Conservation (phyloP, 2,888 invertebrate genomes). For the Diachrysia chrysitis region DNA sequence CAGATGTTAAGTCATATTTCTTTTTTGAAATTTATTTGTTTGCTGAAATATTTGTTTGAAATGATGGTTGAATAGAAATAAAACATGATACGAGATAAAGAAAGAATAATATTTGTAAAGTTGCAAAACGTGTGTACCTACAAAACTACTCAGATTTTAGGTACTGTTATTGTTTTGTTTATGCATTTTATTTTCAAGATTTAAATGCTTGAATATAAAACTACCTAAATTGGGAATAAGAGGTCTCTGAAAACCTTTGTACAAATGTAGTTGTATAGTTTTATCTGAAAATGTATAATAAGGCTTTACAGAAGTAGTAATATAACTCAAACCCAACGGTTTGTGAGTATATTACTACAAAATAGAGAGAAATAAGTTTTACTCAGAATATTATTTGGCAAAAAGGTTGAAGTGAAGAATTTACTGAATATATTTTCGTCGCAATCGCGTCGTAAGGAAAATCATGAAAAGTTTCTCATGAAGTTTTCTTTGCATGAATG, state of each 20-base stretch:
- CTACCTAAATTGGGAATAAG: too few species aligned
- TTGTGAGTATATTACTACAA: background rate
- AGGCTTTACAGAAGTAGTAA: background rate
- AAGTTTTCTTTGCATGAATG: background rate
- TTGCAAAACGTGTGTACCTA: too few species aligned
- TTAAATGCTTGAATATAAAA: too few species aligned
- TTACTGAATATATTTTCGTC: constrained; percentile 4
- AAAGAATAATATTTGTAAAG: too few species aligned
- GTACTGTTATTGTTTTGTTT: too few species aligned
- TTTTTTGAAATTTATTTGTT: background rate
- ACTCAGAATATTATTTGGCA: background rate
- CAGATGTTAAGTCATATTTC: background rate
- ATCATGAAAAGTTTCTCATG: background rate
- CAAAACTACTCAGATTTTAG: too few species aligned
- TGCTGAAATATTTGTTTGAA: background rate
- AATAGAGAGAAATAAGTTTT: background rate
- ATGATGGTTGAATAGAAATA: too few species aligned
- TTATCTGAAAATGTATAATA: background rate
- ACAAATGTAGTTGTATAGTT: background rate
- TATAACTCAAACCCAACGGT: constrained; percentile 1
- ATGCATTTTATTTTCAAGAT: too few species aligned
- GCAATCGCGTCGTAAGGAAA: background rate
- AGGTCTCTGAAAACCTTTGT: too few species aligned
- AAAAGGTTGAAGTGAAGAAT: constrained; percentile 4
- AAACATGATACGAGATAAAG: too few species aligned